Base-by-base conservation (phyloP, 2,113 vertebrate genomes). In the Notothenia coriiceps region DNA sequence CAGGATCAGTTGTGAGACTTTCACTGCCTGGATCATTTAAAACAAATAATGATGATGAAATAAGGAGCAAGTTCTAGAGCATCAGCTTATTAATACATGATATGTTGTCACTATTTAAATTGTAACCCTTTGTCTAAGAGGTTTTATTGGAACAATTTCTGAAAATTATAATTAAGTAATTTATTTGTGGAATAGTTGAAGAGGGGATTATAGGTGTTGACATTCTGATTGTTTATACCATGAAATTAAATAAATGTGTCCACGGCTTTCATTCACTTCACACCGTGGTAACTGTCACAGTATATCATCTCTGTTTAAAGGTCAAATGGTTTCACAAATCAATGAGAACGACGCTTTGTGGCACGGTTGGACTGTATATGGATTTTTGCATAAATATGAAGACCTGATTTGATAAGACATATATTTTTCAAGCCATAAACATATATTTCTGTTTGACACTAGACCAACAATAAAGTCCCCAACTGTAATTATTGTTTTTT, bases 31-130 rank as follows among this genome's bases (percentile, higher is more conserved):
- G 1, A 61, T 50, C 20, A 63, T 56, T 22, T 14, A 9, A 40
- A 40, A 55, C 47, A 63, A 33, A 74, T 59, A 13, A 3, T 57
- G 44, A 63, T 51, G 57, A 59, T 70, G 64, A 59, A 43, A 63
- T 20, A 6, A 43, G 29, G 3, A n/a, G 50, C n/a, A 63, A 59
- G 20, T 12, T 2, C 22, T 13, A 5, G 20, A 15, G 7, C 44
- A 12, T 22, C 10, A 12, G 12, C 20, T 70, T 40, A 6, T 17
- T 2, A 9, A 56, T 35, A 4, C 25, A 2, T 15, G 12, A 8
- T 5, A 60, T 61, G 54, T 40, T n/a, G 17, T 52, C 43, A 3
- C 1, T 29, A 13, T 1, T 22, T 9, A 25, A 62, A n/a, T 43
- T 49, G 1, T 35, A 35, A 47, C 8, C 46, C 43, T 47, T 35